Evolutionary conservation across 1,140 invertebrate species (phyloP), one percentile per base, ranked within the genome.

Genomic region (Heliconius nattereri): DNA sequence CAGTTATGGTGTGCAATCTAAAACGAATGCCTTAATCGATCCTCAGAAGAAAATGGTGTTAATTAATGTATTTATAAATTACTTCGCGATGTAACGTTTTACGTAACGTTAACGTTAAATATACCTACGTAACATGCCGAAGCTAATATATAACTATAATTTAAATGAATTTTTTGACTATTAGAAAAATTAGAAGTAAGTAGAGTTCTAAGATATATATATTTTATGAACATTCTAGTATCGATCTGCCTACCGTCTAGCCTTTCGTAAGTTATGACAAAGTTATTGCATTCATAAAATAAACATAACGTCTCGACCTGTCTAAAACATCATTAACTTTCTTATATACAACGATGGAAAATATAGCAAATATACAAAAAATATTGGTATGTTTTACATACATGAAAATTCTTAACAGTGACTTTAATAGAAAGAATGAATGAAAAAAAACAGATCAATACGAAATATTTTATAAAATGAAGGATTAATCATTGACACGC

Each of bases 261-360:
- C 26, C 26, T 29, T 66, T 49, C 9, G 29, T 71, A 71, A 49
- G 19, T 52, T 75, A 79, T 60, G 81, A 82, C 71, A 71, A 78
- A 75, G 81, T 78, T 79, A 82, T 71, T 66, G 72, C 75, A 45
- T 52, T 79, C 78, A 78, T 82, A 80, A 82, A 79, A 73, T 72
- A 66, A 66, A 13, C 60, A 66, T 66, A 11, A 66, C 60, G 3
- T 26, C 60, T 13, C 11, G 26, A 26, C 11, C 3, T 6, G 20
- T 26, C 49, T 32, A 52, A 77, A 75, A 75, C n/a, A 26, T 29
- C 3, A 23, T n/a, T 57, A 2, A n/a, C 6, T 20, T 57, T 57
- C 8, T 66, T 13, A 66, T 66, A 23, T 66, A 66, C n/a, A 60
- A 3, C 23, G 8, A 11, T n/a, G 8, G 19, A 57, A 57, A 57